Percentiles rank a stretch among this genome's conserved stretches.
Evolutionary conservation across 2,113 vertebrate genomes (phyloP).

Genomic region (Boleophthalmus pectinirostris): DNA sequence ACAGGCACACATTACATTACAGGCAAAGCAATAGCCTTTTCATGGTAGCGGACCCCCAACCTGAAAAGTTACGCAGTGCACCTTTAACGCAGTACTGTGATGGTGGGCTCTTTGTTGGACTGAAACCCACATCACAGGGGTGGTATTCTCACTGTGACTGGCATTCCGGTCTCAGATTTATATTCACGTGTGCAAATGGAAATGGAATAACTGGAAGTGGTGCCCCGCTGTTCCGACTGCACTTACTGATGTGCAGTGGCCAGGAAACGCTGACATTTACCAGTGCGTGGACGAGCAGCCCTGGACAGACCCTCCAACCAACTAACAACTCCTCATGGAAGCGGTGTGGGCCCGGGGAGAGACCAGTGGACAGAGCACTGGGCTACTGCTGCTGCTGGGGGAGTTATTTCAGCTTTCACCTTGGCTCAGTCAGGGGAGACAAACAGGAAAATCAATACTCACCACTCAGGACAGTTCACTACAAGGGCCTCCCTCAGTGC

Average conservation of each 20-base stretch:
- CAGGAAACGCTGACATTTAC: constrained; percentile 70
- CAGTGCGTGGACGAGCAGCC: constrained; percentile 33
- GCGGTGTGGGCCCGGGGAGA: constrained; percentile 8
- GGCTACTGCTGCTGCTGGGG: constrained; percentile 35
- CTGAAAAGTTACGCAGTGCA: no score
- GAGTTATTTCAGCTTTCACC: constrained; percentile 59
- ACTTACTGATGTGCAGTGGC: constrained; percentile 58
- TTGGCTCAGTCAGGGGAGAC: constrained; percentile 58
- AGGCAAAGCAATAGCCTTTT: no score
- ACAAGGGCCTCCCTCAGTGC: constrained; percentile 65
- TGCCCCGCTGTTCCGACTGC: constrained; percentile 47
- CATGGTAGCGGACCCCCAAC: no score
- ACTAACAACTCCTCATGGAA: constrained; percentile 31
- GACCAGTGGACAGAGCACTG: constrained; percentile 21
- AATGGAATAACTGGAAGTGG: constrained; percentile 47
- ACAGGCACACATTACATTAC: no score
- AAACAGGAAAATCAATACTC: constrained; percentile 75
- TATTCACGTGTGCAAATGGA: constrained; percentile 65
- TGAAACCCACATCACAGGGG: constrained; percentile 9
- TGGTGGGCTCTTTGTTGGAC: background rate
- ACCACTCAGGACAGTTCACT: constrained; percentile 69
- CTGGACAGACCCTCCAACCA: constrained; percentile 27
- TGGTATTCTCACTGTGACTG: constrained; percentile 44
- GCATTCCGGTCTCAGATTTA: constrained; percentile 55
- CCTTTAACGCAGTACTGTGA: background rate